A percentile compares a stretch with the other conserved stretches of the same genome.
phyloP scores from a whole-genome alignment of 2,113 vertebrate species.

The Marcusenius ussheri region DNA sequence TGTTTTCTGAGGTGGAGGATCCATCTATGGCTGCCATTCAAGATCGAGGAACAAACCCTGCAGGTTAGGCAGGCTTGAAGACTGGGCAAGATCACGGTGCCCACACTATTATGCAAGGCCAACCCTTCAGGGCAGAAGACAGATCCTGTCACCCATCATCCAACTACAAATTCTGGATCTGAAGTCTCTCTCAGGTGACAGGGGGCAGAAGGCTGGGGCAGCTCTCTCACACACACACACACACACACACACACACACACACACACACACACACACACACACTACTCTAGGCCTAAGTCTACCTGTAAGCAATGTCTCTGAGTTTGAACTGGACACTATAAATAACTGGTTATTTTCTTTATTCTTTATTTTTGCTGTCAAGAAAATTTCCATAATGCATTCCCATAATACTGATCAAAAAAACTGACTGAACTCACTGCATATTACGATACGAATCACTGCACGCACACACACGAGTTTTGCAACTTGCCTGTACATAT shows the following conservation, averaged over 20 bases:
- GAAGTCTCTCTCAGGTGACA: neutral
- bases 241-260: too few relatives aligned
- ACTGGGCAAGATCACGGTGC: neutral
- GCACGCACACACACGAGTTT: neutral
- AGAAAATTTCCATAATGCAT: constrained; percentile 20
- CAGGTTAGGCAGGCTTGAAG: neutral
- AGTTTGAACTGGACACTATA: neutral
- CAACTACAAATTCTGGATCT: neutral
- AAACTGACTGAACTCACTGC: constrained; percentile 11
- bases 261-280: neutral
- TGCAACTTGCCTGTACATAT: neutral
- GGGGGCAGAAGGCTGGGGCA: neutral
- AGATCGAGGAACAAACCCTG: neutral
- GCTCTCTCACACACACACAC: neutral
- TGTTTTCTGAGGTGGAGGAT: neutral
- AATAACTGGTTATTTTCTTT: neutral
- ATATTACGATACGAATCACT: constrained; percentile 32
- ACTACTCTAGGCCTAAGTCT: neutral
- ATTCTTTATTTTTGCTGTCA: neutral
- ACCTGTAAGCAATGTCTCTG: neutral
- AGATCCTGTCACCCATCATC: neutral
- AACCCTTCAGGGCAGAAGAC: neutral
- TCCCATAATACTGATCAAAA: constrained; percentile 25
- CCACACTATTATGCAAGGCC: neutral
- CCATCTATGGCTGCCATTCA: neutral